Evolutionary conservation across 1,140 invertebrate genomes (phyloP), one percentile per base, ranked within the genome.

Genomic region (Sycobia sp.): DNA sequence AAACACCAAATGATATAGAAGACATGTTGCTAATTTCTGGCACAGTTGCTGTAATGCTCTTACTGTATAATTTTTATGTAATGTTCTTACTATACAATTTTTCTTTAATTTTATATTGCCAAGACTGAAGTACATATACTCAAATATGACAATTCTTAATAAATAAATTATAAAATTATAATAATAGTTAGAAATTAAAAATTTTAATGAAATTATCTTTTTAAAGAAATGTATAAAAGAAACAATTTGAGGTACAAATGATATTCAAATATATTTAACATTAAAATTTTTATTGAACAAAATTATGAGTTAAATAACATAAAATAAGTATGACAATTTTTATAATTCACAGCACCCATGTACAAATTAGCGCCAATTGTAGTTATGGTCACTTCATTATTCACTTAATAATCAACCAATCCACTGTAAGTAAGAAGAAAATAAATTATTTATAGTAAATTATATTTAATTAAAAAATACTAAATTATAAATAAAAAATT

Each of bases 1-100:
- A 70, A 46, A 76, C 67, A 47, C 70, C 76, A 70, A 74, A 74
- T 51, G 44, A 69, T 67, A 76, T 72, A 4, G 23, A 4, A 44
- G 58, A 23, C 75, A 77, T 77, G 1, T 56, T 63, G 2, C 13
- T 56, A 4, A 32, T 32, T 7, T n/a, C n/a, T n/a, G n/a, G n/a
- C n/a, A 11, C 29, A 32, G 29, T 11, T 32, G 29, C 11, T 32
- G 4, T 32, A 32, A 32, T 4, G 29, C 4, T 4, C 29, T 32
- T 4, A 32, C 4, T 32, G 29, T 32, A 32, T n/a, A n/a, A n/a
- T 11, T 32, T 32, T 32, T 7, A 47, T 47, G 47, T 11, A 53
- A 53, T 22, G n/a, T 50, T 13, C 20, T 38, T 2, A 34, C 22
- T 32, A 11, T 32, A 32, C 4, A 32, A 32, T 32, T 32, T 32